Evolutionary conservation across 2,888 invertebrate species (phyloP), one percentile per base, ranked within the genome.

Genomic region (Notodonta ziczac): DNA sequence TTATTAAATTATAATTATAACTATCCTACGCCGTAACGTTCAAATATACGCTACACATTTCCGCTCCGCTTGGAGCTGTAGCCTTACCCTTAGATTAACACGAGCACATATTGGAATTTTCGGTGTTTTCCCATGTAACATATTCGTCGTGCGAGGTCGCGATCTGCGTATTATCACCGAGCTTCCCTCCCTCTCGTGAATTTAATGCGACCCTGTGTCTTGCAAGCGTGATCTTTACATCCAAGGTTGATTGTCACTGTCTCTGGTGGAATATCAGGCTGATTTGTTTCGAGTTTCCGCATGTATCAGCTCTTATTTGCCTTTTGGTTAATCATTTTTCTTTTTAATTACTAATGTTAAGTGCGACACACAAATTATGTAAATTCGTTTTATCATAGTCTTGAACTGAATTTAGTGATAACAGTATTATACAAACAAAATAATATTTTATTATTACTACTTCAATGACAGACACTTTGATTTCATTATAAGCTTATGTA

Each of bases 71-170:
- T 24, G 6, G 4, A 32, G 52, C 7, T 32, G 5, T 4, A 13
- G n/a, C 51, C 10, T 5, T 13, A 10, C 12, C 32, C 52, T 52
- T 52, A 35, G 32, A 52, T 52, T 52, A 52, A 52, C 52, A 52
- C 12, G 32, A 51, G 9, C 6, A 13, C 52, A 52, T 52, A 52
- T 52, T 52, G 6, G 52, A 35, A 32, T 52, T 52, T 32, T 32
- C 50, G 50, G 50, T 50, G 5, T 12, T 35, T 7, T 35, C 52
- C 32, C 32, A 52, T 52, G 32, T 32, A 52, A 52, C 52, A 32
- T 35, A 52, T 35, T 35, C 52, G 12, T 59, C 51, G 60, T 32
- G 46, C 48, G 62, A 60, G 57, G 32, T 59, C 58, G 59, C 66
- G 32, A 52, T 52, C 52, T 32, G 24, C 32, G 24, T 52, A 32